phyloP scores from a whole-genome alignment of 2,113 vertebrate species.

The Pachyramphus minor region DNA sequence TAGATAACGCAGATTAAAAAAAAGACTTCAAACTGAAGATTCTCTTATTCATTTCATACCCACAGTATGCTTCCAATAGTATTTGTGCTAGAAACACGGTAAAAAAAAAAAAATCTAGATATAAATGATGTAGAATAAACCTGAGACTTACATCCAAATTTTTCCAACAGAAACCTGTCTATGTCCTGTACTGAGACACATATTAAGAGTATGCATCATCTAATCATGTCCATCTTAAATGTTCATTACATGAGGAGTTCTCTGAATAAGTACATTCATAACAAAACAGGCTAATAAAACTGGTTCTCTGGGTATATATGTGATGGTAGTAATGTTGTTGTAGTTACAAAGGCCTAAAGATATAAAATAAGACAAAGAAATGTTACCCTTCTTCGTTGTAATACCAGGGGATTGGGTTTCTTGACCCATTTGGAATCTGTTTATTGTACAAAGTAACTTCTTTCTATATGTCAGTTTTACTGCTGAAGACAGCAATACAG shows the following conservation, averaged over 20 bases:
- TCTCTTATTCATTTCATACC: not conserved
- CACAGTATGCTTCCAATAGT: not conserved
- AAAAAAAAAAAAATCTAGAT: not conserved
- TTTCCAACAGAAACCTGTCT: not conserved
- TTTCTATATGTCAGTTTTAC: not conserved
- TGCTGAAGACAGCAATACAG: not conserved
- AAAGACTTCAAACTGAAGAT: not conserved
- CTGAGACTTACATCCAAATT: not conserved
- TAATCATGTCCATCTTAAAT: not conserved
- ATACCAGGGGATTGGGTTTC: not conserved
- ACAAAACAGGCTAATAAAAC: not conserved
- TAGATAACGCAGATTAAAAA: not conserved
- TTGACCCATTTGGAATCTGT: not conserved
- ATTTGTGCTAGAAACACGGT: not conserved
- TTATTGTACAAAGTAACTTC: not conserved
- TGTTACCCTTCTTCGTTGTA: not conserved
- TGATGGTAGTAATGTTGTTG: not conserved
- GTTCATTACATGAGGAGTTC: not conserved
- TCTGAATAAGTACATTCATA: not conserved
- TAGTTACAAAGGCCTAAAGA: not conserved
- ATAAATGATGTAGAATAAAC: not conserved
- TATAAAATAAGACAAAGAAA: not conserved
- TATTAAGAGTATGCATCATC: not conserved
- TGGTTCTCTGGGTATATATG: not conserved
- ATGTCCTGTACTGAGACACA: not conserved